Evolutionary conservation across 2,113 vertebrate species (phyloP).

Genomic region (Otocyon megalotis): DNA sequence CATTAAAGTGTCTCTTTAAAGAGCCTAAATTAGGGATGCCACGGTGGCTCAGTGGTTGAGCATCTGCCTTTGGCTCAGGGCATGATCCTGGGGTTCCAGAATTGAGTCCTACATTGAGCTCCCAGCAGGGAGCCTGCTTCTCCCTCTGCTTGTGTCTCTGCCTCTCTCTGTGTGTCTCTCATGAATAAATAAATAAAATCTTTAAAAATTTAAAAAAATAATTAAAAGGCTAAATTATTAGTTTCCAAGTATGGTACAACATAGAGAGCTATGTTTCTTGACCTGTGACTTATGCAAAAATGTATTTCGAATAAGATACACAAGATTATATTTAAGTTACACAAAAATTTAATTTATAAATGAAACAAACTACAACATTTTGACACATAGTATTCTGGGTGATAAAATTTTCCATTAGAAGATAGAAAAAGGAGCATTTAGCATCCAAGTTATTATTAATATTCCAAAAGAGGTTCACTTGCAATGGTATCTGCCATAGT

Average conservation of each 20-base stretch:
- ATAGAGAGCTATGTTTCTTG: neutral
- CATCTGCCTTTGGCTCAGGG: too few species aligned
- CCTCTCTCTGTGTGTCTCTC: too few species aligned
- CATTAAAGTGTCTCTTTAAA: neutral
- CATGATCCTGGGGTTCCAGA: too few species aligned
- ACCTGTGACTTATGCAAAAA: neutral
- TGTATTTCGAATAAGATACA: neutral
- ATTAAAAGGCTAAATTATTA: neutral
- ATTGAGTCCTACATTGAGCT: too few species aligned
- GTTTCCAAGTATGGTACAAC: neutral
- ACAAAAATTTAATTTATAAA: neutral
- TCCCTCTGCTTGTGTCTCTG: too few species aligned
- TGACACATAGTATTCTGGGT: neutral
- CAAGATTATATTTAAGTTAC: neutral
- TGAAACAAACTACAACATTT: neutral
- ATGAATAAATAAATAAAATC: too few species aligned
- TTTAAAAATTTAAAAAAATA: too few species aligned
- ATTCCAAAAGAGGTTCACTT: neutral
- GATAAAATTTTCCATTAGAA: neutral
- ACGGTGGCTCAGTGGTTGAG: too few species aligned
- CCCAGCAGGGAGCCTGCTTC: too few species aligned
- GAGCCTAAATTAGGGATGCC: neutral
- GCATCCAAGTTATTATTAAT: neutral
- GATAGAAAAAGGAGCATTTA: neutral
- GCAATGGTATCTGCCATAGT: neutral